Evolutionary conservation across 1,140 invertebrate genomes (phyloP), one percentile per base, ranked within the genome.

Genomic region (Augochlora pura): DNA sequence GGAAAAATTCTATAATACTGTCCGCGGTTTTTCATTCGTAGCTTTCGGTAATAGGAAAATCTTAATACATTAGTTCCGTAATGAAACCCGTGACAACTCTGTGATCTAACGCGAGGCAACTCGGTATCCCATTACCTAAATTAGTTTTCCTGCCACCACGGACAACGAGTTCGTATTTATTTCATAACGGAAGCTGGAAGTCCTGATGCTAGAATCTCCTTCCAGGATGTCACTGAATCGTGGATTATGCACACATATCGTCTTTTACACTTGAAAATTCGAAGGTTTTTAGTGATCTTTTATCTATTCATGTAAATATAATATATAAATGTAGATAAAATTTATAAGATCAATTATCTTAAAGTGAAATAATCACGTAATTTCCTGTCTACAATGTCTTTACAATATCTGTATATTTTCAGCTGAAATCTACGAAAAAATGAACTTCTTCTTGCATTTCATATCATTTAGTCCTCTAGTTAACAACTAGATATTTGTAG

Each of bases 81-180:
- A 66, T 66, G 65, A 66, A 49, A 23, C 65, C 42, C 65, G 25
- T 38, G 42, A 66, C 65, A 10, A n/a, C n/a, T 49, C 23, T 16
- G 5, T 49, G 39, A 46, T 49, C 42, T 66, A 46, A 66, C 42
- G n/a, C 65, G 23, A n/a, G n/a, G 42, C 65, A 46, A 66, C 65
- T 49, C n/a, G 65, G 39, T 49, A 3, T 14, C 65, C 65, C 65
- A 66, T 66, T 66, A 66, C 42, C 65, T n/a, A 66, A 66, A 66
- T 66, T 66, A 66, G 65, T n/a, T 23, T 23, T 21, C 16, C 23
- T 49, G 65, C n/a, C 65, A 66, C 38, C 39, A 18, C 42, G 39
- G 39, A 49, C 39, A 66, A 49, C 65, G 39, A 23, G 65, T 21
- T 49, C 39, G 39, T 66, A 66, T 66, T 66, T 66, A 49, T 49